phyloP scores from a whole-genome alignment of 2,888 invertebrate genomes.

The Tenodera sinensis region DNA sequence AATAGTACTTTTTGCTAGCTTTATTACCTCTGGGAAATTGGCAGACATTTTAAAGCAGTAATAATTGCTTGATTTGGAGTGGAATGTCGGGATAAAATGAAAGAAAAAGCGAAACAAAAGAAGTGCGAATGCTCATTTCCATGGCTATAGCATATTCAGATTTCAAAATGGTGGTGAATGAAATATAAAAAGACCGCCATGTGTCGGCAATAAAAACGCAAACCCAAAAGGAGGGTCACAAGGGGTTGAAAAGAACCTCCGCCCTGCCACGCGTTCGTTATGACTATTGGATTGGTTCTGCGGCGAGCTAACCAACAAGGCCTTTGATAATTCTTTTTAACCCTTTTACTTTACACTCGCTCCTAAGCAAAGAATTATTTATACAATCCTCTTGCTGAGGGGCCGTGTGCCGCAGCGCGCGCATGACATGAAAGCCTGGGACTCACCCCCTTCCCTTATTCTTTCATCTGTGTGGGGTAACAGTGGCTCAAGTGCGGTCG shows the following conservation, averaged over 20 bases:
- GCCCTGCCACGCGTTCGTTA: neutral
- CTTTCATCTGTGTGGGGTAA: neutral
- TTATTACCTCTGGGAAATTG: too few relatives aligned
- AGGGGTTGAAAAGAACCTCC: slow-evolving; percentile 1
- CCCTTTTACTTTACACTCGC: slow-evolving; percentile 15
- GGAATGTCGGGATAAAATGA: too few relatives aligned
- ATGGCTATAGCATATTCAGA: neutral
- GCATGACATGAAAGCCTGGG: neutral
- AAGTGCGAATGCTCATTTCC: too few relatives aligned
- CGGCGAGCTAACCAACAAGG: neutral
- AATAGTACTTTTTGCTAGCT: too few relatives aligned
- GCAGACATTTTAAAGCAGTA: too few relatives aligned
- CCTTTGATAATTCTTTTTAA: slow-evolving; percentile 13
- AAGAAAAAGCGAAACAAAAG: too few relatives aligned
- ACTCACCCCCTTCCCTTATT: neutral
- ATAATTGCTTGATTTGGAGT: too few relatives aligned
- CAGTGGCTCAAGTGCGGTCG: neutral
- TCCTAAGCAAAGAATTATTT: slow-evolving; percentile 12
- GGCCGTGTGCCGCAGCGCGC: neutral
- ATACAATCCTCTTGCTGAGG: neutral
- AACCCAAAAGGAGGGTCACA: neutral
- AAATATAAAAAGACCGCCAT: neutral
- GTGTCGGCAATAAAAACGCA: neutral
- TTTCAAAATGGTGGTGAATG: neutral
- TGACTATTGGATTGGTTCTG: slow-evolving; percentile 1